These are phyloP conservation scores for Allacma fusca DNA, from an alignment of 2,888 invertebrate genomes.

Conservation along the genomic window DNA sequence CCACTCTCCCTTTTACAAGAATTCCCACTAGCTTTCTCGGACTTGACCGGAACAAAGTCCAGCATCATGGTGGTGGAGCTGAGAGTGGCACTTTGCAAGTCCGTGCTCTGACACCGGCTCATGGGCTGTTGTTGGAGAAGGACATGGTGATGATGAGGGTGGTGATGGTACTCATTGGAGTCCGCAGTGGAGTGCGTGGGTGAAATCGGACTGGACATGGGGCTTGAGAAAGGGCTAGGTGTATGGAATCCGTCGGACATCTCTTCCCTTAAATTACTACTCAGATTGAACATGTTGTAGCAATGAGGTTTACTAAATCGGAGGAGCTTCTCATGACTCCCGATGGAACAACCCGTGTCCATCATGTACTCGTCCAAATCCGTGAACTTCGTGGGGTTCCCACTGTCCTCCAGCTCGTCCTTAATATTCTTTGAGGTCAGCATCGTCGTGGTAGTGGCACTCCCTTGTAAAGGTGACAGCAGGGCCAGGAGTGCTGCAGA, in stretches of 20 bases:
- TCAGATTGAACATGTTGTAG: neutral
- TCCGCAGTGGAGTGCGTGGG: conserved; percentile 42
- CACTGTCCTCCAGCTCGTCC: conserved; percentile 31
- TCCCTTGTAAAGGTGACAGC: conserved; percentile 32
- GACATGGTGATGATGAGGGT: neutral
- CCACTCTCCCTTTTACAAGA: too few relatives aligned
- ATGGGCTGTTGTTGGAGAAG: neutral
- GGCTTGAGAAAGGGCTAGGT: conserved; percentile 42
- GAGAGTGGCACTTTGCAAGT: neutral
- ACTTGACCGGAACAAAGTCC: neutral
- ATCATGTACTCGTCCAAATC: conserved; percentile 45
- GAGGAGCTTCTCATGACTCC: neutral
- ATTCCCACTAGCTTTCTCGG: neutral
- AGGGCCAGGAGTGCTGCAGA: conserved; percentile 31
- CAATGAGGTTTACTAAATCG: neutral
- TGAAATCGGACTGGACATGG: conserved; percentile 44
- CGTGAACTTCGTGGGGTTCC: conserved; percentile 28
- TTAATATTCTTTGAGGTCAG: conserved; percentile 25
- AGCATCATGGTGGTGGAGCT: conserved; percentile 16
- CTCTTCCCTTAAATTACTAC: conserved; percentile 32
- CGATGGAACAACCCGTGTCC: conserved; percentile 27
- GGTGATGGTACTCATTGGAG: conserved; percentile 26
- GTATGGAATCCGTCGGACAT: conserved; percentile 46
- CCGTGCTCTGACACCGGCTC: neutral
- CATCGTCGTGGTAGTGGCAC: neutral